Conservation (phyloP, 1,140 invertebrate species). For the Bombus superbus region DNA sequence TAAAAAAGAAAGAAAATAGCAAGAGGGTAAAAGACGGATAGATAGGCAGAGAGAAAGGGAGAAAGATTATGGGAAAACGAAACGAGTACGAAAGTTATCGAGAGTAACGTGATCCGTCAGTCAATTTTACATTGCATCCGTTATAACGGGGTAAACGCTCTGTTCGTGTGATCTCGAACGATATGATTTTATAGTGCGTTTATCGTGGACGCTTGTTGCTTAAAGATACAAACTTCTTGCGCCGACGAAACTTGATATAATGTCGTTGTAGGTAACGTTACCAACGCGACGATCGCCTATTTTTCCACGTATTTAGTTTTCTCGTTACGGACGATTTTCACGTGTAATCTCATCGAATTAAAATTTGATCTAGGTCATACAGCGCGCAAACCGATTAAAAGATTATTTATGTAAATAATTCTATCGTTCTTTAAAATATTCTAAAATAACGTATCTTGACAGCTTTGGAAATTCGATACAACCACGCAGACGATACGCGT, state of each 20-base stretch:
- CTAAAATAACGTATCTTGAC: not conserved
- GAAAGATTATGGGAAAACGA: not conserved
- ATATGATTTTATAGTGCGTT: too few relatives aligned
- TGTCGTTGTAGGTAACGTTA: not conserved
- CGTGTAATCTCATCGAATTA: too few relatives aligned
- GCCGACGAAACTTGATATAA: not conserved
- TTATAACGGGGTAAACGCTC: not conserved
- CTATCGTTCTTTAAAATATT: not conserved
- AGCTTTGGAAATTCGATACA: not conserved
- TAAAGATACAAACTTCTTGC: not conserved
- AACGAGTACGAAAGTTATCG: too few relatives aligned
- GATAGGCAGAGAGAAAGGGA: not conserved
- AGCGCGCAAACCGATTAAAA: not conserved
- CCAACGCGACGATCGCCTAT: not conserved
- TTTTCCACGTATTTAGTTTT: not conserved
- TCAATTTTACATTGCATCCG: not conserved
- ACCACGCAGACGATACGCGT: not conserved
- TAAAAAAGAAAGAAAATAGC: not conserved
- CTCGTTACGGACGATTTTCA: not conserved
- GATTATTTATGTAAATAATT: not conserved
- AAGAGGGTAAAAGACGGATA: too few relatives aligned
- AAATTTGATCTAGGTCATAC: too few relatives aligned
- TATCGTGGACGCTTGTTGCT: too few relatives aligned
- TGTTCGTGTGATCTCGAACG: not conserved
- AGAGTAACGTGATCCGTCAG: not conserved